Conservation (phyloP, 2,888 invertebrate species). For the Lochmaea crataegi region DNA sequence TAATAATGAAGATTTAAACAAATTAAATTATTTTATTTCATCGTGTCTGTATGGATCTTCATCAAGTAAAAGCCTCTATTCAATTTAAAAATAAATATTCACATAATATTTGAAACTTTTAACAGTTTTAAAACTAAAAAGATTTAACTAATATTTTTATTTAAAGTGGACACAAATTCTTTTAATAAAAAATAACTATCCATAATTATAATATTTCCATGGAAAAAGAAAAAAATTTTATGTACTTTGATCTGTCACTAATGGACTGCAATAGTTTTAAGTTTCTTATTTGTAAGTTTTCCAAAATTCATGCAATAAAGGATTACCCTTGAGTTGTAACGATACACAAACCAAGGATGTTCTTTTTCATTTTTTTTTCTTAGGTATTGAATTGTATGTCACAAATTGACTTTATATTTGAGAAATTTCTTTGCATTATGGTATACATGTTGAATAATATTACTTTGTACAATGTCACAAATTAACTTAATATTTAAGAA, state of each 20-base stretch:
- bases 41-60: no score
- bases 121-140: no score
- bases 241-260: not conserved
- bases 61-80: no score
- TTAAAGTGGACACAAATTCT: no score
- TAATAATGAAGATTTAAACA: no score
- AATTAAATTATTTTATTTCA: no score
- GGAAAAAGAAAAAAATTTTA: not conserved
- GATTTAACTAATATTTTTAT: no score
- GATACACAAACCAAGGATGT: not conserved
- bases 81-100: no score
- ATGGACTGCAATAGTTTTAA: constrained; percentile 5
- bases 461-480: constrained; percentile 5
- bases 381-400: not conserved
- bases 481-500: constrained; percentile 7
- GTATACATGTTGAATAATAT: not conserved
- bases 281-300: not conserved
- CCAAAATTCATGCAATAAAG: constrained; percentile 1
- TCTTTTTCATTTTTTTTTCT: not conserved
- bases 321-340: not conserved
- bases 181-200: no score
- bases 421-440: not conserved
- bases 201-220: no score
- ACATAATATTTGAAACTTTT: no score
- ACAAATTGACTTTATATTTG: constrained; percentile 4